These are phyloP conservation scores for Aphidius ervi DNA, from an alignment of 1,140 invertebrate genomes.

Conservation along the genomic window DNA sequence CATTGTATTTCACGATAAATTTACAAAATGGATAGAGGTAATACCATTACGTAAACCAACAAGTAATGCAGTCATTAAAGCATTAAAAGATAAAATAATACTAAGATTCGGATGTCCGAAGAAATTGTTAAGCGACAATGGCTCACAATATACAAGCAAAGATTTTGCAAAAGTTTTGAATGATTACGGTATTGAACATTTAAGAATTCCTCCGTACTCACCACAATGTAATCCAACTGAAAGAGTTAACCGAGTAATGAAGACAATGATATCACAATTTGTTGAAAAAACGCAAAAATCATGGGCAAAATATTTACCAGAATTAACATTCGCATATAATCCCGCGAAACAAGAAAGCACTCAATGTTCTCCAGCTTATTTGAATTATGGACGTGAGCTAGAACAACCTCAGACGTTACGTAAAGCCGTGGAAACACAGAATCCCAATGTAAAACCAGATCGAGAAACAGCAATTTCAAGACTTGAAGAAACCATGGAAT, in stretches of 20 bases:
- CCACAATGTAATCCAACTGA: slow-evolving; percentile 22
- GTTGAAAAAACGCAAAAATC: slow-evolving; percentile 32
- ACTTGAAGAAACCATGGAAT: background rate
- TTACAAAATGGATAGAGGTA: slow-evolving; percentile 13
- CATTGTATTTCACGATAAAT: slow-evolving; percentile 12
- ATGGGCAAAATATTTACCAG: slow-evolving; percentile 38
- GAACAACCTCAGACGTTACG: background rate
- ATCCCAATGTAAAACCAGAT: too few relatives aligned
- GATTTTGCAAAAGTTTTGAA: background rate
- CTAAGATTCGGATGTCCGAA: slow-evolving; percentile 4
- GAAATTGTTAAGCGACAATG: background rate
- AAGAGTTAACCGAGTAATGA: slow-evolving; percentile 16
- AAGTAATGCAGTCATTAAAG: background rate
- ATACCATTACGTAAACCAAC: background rate
- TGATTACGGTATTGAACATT: slow-evolving; percentile 3
- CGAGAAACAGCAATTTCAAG: background rate
- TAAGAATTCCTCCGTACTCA: slow-evolving; percentile 19
- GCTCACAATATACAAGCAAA: slow-evolving; percentile 2
- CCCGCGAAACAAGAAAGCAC: slow-evolving; percentile 8
- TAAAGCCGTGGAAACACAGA: background rate
- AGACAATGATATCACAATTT: slow-evolving; percentile 27
- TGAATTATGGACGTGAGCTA: slow-evolving; percentile 15
- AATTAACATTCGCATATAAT: slow-evolving; percentile 35
- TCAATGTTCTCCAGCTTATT: slow-evolving; percentile 4
- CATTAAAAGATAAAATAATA: background rate